Conservation (phyloP, 2,113 vertebrate species). For the Polypterus senegalus region DNA sequence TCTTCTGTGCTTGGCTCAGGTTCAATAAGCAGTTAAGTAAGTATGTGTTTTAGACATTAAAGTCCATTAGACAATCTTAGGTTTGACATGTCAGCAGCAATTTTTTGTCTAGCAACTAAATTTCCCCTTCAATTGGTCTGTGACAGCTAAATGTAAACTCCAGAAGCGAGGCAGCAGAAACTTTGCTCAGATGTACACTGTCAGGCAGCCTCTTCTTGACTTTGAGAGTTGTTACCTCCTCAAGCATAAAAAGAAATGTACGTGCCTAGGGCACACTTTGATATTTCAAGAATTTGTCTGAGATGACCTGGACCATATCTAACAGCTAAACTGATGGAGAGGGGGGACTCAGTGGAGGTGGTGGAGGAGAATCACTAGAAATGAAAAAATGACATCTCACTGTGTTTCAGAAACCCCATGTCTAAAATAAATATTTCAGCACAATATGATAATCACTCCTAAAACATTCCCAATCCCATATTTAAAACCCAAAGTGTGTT, state of each 20-base stretch:
- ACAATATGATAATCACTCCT: no score
- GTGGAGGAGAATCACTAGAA: no score
- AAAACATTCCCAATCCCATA: no score
- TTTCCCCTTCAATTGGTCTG: conserved; percentile 34
- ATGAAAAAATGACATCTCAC: no score
- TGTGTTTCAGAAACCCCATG: no score
- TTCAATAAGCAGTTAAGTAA: conserved; percentile 18
- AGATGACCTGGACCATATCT: conserved; percentile 51
- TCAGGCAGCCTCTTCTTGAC: conserved; percentile 18
- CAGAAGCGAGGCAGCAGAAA: conserved; percentile 17
- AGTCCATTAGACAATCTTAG: conserved; percentile 31
- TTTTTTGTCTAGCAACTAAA: conserved; percentile 33
- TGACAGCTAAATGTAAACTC: conserved; percentile 26
- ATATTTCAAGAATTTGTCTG: conserved; percentile 51
- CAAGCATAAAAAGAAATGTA: conserved; percentile 44
- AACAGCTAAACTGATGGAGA: conserved; percentile 22
- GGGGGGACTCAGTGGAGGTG: no score
- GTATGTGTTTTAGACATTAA: conserved; percentile 30
- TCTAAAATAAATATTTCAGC: no score
- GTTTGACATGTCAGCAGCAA: conserved; percentile 29
- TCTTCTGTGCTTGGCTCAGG: conserved; percentile 12
- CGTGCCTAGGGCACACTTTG: conserved; percentile 57
- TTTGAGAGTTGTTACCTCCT: conserved; percentile 38
- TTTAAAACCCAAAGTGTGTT: no score
- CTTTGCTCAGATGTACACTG: conserved; percentile 16